Evolutionary conservation across 2,113 vertebrate species (phyloP).

Genomic region (Columbina picui): DNA sequence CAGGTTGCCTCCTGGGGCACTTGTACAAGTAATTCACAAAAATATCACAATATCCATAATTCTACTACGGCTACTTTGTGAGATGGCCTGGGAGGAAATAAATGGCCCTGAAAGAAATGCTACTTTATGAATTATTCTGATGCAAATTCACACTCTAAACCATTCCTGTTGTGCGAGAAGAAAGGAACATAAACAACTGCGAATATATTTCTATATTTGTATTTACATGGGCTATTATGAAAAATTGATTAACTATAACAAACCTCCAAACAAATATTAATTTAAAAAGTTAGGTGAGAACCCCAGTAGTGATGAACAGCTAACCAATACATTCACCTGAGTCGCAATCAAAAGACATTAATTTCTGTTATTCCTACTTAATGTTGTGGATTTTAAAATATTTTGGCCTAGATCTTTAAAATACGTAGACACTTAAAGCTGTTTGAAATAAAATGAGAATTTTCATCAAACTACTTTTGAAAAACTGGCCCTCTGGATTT

Average conservation of each 20-base stretch:
- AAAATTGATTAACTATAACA: constrained; percentile 57
- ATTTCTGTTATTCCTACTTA: background rate
- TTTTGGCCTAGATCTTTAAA: background rate
- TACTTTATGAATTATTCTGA: constrained; percentile 61
- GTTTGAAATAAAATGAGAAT: background rate
- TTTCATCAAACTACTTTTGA: constrained; percentile 25
- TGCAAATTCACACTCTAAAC: constrained; percentile 45
- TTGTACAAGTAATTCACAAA: background rate
- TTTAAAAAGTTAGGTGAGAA: constrained; percentile 8
- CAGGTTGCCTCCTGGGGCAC: background rate
- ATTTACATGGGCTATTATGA: constrained; percentile 64
- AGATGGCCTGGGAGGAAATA: constrained; percentile 18
- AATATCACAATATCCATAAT: background rate
- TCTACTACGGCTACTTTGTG: background rate
- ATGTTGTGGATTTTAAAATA: background rate
- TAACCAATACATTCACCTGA: background rate
- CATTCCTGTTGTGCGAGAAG: constrained; percentile 18
- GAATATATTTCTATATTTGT: constrained; percentile 48
- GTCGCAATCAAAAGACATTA: background rate
- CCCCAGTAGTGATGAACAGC: background rate
- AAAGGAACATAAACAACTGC: constrained; percentile 44
- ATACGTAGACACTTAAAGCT: background rate
- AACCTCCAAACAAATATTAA: constrained; percentile 21
- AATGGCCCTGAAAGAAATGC: background rate
- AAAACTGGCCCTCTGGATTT: constrained; percentile 16